A percentile compares a stretch with the other conserved stretches of the same genome.
phyloP scores from a whole-genome alignment of 2,113 vertebrate genomes.

The Micronycteris hirsuta region DNA sequence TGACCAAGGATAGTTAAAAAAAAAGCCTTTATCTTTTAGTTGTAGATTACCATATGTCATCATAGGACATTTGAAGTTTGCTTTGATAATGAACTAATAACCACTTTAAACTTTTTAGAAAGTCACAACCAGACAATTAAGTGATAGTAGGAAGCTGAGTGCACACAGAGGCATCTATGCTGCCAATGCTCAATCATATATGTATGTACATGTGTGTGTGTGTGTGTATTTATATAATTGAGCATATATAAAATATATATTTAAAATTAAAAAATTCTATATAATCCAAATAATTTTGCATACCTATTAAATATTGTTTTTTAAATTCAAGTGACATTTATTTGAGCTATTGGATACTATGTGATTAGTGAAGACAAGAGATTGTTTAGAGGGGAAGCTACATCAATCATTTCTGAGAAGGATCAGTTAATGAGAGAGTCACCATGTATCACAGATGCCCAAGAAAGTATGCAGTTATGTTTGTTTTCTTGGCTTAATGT shows the following conservation, averaged over 20 bases:
- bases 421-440: not conserved
- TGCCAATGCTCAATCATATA: not conserved
- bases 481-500: not conserved
- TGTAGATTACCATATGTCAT: slow-evolving; percentile 93
- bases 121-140: slow-evolving; percentile 83
- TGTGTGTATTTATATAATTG: no score
- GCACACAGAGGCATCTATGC: fast-evolving
- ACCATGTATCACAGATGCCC: not conserved
- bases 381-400: not conserved
- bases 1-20: slow-evolving; percentile 87
- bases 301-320: not conserved
- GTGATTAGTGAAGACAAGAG: not conserved
- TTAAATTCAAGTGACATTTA: not conserved
- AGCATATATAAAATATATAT: no score
- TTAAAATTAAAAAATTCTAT: not conserved
- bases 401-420: not conserved
- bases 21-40: slow-evolving; percentile 93
- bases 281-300: not conserved
- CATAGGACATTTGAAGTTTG: slow-evolving; percentile 93
- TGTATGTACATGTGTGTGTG: not conserved
- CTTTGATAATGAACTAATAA: slow-evolving; percentile 79
- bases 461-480: not conserved
- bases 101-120: slow-evolving; percentile 90
- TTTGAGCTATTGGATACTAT: not conserved
- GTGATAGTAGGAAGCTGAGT: not conserved